Conservation (phyloP, 2,797 vertebrate genomes). For the Bradypodion ventrale region DNA sequence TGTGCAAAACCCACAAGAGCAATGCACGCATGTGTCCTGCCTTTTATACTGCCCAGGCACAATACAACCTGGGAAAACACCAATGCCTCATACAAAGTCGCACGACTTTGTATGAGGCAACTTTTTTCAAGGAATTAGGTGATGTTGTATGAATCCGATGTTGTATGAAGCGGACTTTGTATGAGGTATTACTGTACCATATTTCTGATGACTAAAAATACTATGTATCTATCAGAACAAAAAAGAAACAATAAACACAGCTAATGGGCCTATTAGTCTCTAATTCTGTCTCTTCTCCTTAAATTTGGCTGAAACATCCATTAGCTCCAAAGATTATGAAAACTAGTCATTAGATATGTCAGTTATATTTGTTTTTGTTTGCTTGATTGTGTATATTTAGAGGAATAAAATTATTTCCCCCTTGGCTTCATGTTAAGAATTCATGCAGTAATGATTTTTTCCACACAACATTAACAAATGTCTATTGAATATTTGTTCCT, state of each 20-base stretch:
- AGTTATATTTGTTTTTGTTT: background rate
- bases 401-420: background rate
- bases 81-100: too few relatives aligned
- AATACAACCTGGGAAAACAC: too few relatives aligned
- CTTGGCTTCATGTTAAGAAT: background rate
- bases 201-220: background rate
- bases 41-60: too few relatives aligned
- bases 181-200: too few relatives aligned
- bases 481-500: background rate
- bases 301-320: background rate
- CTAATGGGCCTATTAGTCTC: background rate
- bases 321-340: background rate
- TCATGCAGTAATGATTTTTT: background rate
- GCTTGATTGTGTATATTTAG: background rate
- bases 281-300: background rate
- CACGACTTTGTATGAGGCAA: too few relatives aligned
- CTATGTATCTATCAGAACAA: background rate
- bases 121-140: too few relatives aligned
- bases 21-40: too few relatives aligned
- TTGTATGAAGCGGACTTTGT: too few relatives aligned
- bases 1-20: too few relatives aligned
- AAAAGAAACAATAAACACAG: background rate
- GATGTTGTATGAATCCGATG: too few relatives aligned
- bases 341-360: background rate
- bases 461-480: background rate